Conservation (phyloP, 2,888 invertebrate species). For the Palloptera scutellata region DNA sequence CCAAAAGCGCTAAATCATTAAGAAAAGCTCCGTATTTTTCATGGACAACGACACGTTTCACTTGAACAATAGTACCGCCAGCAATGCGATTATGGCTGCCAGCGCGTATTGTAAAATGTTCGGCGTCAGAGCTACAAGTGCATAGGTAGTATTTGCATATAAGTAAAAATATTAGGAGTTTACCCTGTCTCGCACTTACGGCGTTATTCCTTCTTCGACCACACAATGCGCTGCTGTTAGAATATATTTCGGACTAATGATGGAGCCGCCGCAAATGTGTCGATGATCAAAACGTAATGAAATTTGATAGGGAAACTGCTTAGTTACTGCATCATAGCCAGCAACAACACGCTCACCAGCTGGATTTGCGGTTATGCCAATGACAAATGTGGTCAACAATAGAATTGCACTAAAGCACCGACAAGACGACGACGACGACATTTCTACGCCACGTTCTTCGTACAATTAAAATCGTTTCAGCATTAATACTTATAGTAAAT, state of each 20-base stretch:
- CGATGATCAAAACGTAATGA: conserved; percentile 44
- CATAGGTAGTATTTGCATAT: not conserved
- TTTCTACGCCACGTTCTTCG: too few relatives aligned
- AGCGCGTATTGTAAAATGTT: conserved; percentile 47
- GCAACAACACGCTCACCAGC: conserved; percentile 40
- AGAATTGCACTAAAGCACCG: not conserved
- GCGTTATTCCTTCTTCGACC: conserved; percentile 22
- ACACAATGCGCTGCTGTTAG: conserved; percentile 51
- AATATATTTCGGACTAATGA: conserved; percentile 41
- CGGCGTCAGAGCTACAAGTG: conserved; percentile 40
- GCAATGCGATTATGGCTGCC: conserved; percentile 50
- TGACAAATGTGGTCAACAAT: not conserved
- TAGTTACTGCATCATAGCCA: conserved; percentile 48
- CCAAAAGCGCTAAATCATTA: conserved; percentile 47
- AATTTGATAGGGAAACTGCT: conserved; percentile 57
- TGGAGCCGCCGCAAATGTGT: conserved; percentile 49
- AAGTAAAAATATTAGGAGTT: too few relatives aligned
- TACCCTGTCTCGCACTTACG: conserved; percentile 32
- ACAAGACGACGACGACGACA: not conserved
- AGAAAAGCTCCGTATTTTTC: conserved; percentile 34
- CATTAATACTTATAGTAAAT: too few relatives aligned
- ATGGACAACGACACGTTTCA: conserved; percentile 44
- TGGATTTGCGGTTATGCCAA: conserved; percentile 21
- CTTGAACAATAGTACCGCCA: conserved; percentile 46
- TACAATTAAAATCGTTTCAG: too few relatives aligned